A percentile compares a stretch with the other conserved stretches of the same genome.
These are phyloP conservation scores for Eugnorisma glareosa DNA, from an alignment of 2,888 invertebrate genomes.

Conservation along the genomic window DNA sequence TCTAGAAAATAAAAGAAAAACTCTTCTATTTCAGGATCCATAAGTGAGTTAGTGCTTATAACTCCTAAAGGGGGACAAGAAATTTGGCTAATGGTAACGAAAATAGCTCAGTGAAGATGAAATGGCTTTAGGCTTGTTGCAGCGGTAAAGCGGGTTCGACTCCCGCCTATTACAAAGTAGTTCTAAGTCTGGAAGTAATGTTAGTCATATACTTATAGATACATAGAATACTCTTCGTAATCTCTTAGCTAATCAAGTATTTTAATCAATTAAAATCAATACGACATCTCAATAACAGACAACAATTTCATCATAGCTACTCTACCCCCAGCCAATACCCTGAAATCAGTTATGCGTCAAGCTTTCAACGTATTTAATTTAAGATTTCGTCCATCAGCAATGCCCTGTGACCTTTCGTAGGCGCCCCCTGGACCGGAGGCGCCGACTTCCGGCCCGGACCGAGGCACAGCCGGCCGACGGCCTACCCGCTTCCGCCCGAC, in stretches of 20 bases:
- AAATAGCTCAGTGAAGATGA: background rate
- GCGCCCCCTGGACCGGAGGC: constrained; percentile 61
- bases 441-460: constrained; percentile 68
- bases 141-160: background rate
- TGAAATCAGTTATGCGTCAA: constrained; percentile 61
- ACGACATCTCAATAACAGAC: background rate
- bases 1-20: constrained; percentile 29
- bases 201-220: background rate
- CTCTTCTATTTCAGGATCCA: constrained; percentile 23
- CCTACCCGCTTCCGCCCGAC: constrained; percentile 68
- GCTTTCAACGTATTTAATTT: constrained; percentile 57
- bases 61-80: background rate
- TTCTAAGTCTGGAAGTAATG: background rate
- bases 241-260: background rate
- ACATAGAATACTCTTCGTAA: background rate
- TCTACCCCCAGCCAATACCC: constrained; percentile 21
- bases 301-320: constrained; percentile 1
- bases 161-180: background rate
- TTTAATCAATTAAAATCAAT: constrained; percentile 2
- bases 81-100: background rate
- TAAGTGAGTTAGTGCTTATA: background rate
- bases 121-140: background rate
- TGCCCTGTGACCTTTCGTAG: constrained; percentile 69
- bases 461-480: constrained; percentile 59
- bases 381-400: constrained; percentile 61